Base-by-base conservation (phyloP, 1,140 invertebrate species). In the Watersipora subatra region DNA sequence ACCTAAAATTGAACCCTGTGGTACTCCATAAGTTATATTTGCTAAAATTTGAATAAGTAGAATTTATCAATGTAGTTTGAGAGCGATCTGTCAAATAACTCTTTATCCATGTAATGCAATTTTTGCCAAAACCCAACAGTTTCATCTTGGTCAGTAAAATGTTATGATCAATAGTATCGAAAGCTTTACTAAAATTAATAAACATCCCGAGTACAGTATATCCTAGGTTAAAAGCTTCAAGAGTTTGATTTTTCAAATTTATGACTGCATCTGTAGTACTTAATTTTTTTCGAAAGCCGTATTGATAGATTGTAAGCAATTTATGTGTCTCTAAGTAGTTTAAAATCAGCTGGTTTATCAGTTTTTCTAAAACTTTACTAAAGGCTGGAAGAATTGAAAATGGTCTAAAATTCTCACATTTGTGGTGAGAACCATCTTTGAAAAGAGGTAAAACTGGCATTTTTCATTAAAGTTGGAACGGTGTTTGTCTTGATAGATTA, bases 1-100 rank as follows among this genome's bases (percentile, higher is more conserved):
- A 1, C 66, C 68, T 22, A 71, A 28, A 3, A 71, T 29, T 12
- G 62, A 68, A 2, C 69, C 68, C 30, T 71, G 66, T n/a, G 69
- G 64, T 20, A 68, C 69, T 17, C 66, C 62, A 30, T 46, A 61
- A 27, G 61, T 46, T 20, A 66, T 58, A 2, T 22, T n/a, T 15
- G 20, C 25, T 3, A 26, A 22, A 64, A 17, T 20, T 24, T 30
- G 66, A 67, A 1, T 26, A 20, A n/a, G 22, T 26, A 19, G 17
- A 26, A 27, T 56, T 57, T 25, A 68, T 25, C 19, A 57, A 29
- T 1, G 64, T 63, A 19, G 27, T 12, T 30, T 68, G 67, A 15
- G 26, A 22, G 20, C 67, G 28, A 29, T 66, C 34, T 24, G 7
- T 17, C 15, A 68, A 28, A 26, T 27, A 68, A 22, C 58, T 57